These are phyloP conservation scores for Eugnorisma glareosa DNA, from an alignment of 2,888 invertebrate genomes.

Conservation along the genomic window DNA sequence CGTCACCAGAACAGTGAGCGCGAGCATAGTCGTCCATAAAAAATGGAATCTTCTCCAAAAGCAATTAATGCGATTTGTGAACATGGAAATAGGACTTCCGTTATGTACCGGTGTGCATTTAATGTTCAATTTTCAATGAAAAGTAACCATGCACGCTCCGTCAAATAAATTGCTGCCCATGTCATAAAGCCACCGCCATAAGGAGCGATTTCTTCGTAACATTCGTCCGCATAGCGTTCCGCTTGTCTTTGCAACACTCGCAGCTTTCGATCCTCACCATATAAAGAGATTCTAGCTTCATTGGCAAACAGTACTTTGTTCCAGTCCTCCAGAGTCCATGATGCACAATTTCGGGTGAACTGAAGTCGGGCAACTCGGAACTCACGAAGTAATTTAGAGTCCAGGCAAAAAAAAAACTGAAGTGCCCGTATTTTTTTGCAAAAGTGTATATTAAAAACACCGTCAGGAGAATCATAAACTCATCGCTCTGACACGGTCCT, in stretches of 20 bases:
- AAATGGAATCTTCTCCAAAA: neutral
- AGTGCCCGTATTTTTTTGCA: neutral
- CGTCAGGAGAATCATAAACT: neutral
- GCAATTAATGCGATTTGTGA: neutral
- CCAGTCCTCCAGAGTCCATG: neutral
- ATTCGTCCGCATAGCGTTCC: neutral
- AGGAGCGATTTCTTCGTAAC: neutral
- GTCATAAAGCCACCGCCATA: neutral
- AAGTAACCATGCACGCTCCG: neutral
- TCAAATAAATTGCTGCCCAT: neutral
- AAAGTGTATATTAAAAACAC: neutral
- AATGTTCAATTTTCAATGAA: neutral
- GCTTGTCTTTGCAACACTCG: neutral
- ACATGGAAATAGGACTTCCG: neutral
- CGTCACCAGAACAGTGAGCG: neutral
- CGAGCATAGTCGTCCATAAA: neutral
- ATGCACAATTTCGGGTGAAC: neutral
- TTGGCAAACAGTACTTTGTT: neutral
- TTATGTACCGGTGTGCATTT: neutral
- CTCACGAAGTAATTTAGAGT: neutral
- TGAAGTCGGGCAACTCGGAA: neutral
- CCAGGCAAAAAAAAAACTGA: neutral
- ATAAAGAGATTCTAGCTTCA: neutral
- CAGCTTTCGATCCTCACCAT: neutral
- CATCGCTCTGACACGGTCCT: neutral